A percentile compares a stretch with the other conserved stretches of the same genome.
Conservation (phyloP, 2,888 invertebrate species). For the Drosophila conformis region DNA sequence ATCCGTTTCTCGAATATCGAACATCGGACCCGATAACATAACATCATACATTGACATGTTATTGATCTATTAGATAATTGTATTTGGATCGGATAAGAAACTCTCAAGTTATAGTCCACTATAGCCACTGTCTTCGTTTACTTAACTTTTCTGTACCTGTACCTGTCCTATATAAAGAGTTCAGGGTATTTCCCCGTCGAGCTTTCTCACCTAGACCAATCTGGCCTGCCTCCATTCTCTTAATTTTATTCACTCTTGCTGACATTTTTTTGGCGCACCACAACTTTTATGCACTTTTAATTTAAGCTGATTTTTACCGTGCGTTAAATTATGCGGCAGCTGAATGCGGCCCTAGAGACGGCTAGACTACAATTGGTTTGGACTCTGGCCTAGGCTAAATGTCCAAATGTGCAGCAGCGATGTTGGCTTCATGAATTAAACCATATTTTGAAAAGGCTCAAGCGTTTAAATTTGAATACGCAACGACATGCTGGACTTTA, state of each 20-base stretch:
- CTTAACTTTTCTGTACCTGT: background rate
- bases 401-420: slow-evolving; percentile 40
- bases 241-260: background rate
- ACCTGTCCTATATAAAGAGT: background rate
- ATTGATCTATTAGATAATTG: background rate
- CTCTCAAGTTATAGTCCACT: background rate
- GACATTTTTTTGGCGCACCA: background rate
- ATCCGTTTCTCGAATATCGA: background rate
- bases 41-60: background rate
- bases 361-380: slow-evolving; percentile 5
- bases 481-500: slow-evolving; percentile 25
- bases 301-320: slow-evolving; percentile 24
- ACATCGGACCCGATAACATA: background rate
- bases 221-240: background rate
- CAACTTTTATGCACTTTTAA: slow-evolving; percentile 21
- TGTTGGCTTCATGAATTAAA: slow-evolving; percentile 62
- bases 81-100: background rate
- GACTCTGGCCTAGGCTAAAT: slow-evolving; percentile 9
- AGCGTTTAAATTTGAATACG: slow-evolving; percentile 72
- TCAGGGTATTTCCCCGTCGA: background rate
- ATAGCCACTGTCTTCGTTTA: background rate
- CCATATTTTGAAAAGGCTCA: slow-evolving; percentile 57
- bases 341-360: background rate
- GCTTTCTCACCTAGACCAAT: background rate
- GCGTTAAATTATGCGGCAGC: slow-evolving; percentile 45